Base-by-base conservation (phyloP, 2,888 invertebrate species). In the Matsumyia berberina region DNA sequence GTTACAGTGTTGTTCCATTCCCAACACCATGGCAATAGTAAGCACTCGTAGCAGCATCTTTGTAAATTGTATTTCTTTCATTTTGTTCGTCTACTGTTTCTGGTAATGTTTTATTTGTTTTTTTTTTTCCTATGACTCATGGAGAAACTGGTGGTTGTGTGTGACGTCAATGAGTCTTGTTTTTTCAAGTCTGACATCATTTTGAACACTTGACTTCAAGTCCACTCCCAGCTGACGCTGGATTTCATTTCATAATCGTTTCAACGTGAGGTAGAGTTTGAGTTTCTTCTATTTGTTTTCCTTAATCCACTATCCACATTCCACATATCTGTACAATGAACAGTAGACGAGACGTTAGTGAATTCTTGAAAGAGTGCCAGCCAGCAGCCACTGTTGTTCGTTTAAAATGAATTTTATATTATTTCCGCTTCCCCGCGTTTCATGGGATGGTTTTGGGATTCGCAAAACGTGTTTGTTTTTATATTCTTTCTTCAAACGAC, bases 131-230 rank as follows among this genome's bases (percentile, higher is more conserved):
- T 55, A 17, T 83, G 82, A 83, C 39, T 83, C 72, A 78, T 57
- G 33, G 31, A 29, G 24, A 66, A 67, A 73, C 46, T 67, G 67
- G 60, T 62, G 33, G 60, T 69, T 72, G 55, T 24, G 55, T 24
- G 24, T 57, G 83, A 83, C 79, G 83, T 83, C 69, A 83, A 57
- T 35, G 7, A 44, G 6, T 33, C 33, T 57, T 55, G 29, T 72
- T 72, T 79, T 24, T 70, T 35, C 39, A 37, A 19, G 19, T 62
- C 35, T 81, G 67, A 62, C 74, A 74, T 73, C 73, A 67, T 60
- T 42, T 62, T 51, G 1, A 24, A 24, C 24, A 4, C 24, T 24
- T 24, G 2, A 24, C 24, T 24, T 24, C 24, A 24, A n/a, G 51
- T 51, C 19, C 33, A 31, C 42, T 60, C 29, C 5, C 9, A 62